Percentiles rank a stretch among this genome's conserved stretches.
Conservation (phyloP, 2,888 invertebrate genomes). For the Macaria notata region DNA sequence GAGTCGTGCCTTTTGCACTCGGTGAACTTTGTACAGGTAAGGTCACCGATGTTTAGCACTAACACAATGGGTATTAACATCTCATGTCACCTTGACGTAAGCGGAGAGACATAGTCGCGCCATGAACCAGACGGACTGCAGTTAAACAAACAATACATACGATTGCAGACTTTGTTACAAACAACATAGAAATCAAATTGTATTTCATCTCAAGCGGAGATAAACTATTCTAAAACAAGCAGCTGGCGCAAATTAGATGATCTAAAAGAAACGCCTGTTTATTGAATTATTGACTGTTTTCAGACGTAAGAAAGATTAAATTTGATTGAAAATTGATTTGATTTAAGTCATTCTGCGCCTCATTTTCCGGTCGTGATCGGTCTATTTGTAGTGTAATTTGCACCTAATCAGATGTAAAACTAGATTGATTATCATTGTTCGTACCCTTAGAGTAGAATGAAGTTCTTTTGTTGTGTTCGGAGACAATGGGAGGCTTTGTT, state of each 20-base stretch:
- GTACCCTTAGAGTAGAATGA: constrained; percentile 53
- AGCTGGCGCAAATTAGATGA: constrained; percentile 5
- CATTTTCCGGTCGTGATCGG: constrained; percentile 64
- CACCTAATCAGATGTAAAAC: constrained; percentile 79
- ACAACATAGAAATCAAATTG: constrained; percentile 44
- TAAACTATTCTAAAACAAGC: constrained; percentile 44
- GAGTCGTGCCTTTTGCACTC: constrained; percentile 64
- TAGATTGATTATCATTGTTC: constrained; percentile 75
- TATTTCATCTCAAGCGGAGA: constrained; percentile 31
- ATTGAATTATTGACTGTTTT: constrained; percentile 19
- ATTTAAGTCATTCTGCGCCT: constrained; percentile 34
- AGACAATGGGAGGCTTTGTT: constrained; percentile 51
- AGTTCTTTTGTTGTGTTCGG: constrained; percentile 58
- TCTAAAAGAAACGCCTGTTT: constrained; percentile 10
- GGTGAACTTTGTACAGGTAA: constrained; percentile 78
- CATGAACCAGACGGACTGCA: constrained; percentile 38
- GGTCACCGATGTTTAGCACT: constrained; percentile 78
- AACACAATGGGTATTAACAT: constrained; percentile 77
- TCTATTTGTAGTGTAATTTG: constrained; percentile 80
- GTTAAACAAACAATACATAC: constrained; percentile 21
- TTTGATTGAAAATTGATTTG: constrained; percentile 20
- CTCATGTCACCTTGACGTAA: constrained; percentile 79
- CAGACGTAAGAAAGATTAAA: constrained; percentile 19
- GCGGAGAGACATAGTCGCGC: constrained; percentile 61
- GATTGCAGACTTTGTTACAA: constrained; percentile 45